These are phyloP conservation scores for Antheraea mylitta DNA, from an alignment of 1,140 invertebrate species.

Conservation along the genomic window DNA sequence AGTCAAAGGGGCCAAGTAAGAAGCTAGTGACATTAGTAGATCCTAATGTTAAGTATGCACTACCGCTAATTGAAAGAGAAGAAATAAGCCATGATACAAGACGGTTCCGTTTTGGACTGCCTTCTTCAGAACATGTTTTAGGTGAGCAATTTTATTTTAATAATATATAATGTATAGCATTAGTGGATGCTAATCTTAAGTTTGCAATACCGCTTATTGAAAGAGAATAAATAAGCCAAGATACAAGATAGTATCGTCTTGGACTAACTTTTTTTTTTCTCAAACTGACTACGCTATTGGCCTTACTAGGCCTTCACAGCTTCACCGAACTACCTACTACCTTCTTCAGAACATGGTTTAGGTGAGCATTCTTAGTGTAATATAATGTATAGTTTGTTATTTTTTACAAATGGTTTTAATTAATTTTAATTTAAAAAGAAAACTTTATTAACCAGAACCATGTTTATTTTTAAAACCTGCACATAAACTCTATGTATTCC, in stretches of 20 bases:
- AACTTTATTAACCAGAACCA: too few species aligned
- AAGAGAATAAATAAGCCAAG: conserved; percentile 94
- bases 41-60: conserved; percentile 91
- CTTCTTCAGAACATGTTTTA: conserved; percentile 92
- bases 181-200: conserved; percentile 93
- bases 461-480: too few species aligned
- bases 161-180: too few species aligned
- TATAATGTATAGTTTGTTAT: too few species aligned
- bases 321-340: too few species aligned
- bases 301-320: too few species aligned
- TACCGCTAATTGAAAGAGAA: conserved; percentile 94
- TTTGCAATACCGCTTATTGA: conserved; percentile 95
- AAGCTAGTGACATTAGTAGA: conserved; percentile 86
- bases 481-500: too few species aligned
- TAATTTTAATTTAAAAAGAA: too few species aligned
- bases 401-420: too few species aligned
- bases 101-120: conserved; percentile 94
- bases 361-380: conserved; percentile 76
- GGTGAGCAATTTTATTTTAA: conserved; percentile 76
- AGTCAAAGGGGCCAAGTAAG: conserved; percentile 33
- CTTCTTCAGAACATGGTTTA: conserved; percentile 91
- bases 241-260: conserved; percentile 95
- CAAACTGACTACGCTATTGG: too few species aligned
- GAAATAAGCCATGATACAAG: conserved; percentile 96
- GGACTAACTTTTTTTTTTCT: too few species aligned